Base-by-base conservation (phyloP, 37 sponge, comb jelly and placozoan genomes). In the Bolinopsis microptera region DNA sequence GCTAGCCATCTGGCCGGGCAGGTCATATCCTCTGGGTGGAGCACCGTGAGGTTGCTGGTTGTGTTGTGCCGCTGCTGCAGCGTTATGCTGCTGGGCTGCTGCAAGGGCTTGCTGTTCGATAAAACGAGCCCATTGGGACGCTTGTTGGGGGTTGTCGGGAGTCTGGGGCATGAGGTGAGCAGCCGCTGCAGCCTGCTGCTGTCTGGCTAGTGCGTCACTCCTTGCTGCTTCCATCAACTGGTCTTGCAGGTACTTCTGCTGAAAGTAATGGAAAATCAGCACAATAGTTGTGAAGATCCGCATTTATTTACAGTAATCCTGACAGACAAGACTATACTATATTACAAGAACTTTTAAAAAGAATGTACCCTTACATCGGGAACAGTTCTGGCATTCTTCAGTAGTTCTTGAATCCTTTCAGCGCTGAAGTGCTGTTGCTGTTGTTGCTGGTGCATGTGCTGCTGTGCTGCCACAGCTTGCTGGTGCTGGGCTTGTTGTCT, bases 171-270 rank as follows among this genome's bases (percentile, higher is more conserved):
- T 9, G 28, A 86, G 61, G 28, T 86, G 90, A 18, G 41, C 61
- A 36, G 83, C 83, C 1, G 80, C 80, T 32, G 80, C 80, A 33
- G 80, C 80, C 28, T 86, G 90, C 18, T 86, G 90, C 90, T 41
- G 90, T 24, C 61, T 41, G 3, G 61, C 90, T 40, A 86, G 48
- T 40, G 90, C 90, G 61, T 86, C 90, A 24, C 90, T 28, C 3
- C 61, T 38, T 25, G 90, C 90, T 41, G 90, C 90, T 38, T 86
- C 61, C 28, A 86, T 38, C 2, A 86, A 30, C 61, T 86, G 90
- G 30, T 86, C 90, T 27, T 86, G 61, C 30, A 86, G 90, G 61
- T 41, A 86, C 90, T 86, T 86, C 30, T 86, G 90, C 61, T 80
- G 83, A 80, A 80, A 80, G 8, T n/a, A n/a, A n/a, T 67, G 21